Percentiles rank a stretch among this genome's conserved stretches.
phyloP scores from a whole-genome alignment of 2,113 vertebrate genomes.

The Pseudopodoces humilis region DNA sequence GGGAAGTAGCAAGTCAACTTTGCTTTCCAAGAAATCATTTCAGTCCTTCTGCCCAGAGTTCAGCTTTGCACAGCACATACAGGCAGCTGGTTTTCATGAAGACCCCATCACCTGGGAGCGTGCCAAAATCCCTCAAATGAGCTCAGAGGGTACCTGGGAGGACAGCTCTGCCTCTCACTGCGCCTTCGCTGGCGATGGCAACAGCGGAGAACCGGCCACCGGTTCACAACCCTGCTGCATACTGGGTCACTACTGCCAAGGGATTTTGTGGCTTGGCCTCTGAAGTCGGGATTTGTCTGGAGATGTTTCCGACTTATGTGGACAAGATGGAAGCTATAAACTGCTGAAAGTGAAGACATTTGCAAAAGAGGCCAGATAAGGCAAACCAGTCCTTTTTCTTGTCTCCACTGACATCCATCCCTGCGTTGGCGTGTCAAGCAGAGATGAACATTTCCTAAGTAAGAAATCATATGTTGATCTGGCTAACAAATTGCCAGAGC shows the following conservation, averaged over 20 bases:
- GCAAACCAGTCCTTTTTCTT: neutral
- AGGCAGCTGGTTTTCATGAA: neutral
- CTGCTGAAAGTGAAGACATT: neutral
- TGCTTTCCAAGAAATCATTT: neutral
- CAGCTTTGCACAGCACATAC: neutral
- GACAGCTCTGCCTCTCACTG: neutral
- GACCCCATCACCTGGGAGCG: neutral
- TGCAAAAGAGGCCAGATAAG: neutral
- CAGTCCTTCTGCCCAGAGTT: neutral
- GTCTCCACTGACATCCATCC: neutral
- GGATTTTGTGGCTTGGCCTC: neutral
- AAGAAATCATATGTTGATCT: neutral
- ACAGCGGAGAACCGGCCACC: fast-evolving
- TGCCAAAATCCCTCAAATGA: neutral
- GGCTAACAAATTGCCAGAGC: slow-evolving; percentile 8
- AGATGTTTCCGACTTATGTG: neutral
- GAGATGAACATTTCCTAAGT: slow-evolving; percentile 1
- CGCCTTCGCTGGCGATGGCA: fast-evolving
- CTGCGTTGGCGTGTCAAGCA: fast-evolving
- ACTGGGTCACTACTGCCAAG: neutral
- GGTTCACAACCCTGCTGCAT: fast-evolving
- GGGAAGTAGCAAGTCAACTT: neutral
- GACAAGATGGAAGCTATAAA: neutral
- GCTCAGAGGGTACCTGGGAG: neutral
- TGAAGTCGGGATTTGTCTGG: neutral